These are phyloP conservation scores for Scrobipalpa atriplicella DNA, from an alignment of 2,888 invertebrate genomes.

Conservation along the genomic window DNA sequence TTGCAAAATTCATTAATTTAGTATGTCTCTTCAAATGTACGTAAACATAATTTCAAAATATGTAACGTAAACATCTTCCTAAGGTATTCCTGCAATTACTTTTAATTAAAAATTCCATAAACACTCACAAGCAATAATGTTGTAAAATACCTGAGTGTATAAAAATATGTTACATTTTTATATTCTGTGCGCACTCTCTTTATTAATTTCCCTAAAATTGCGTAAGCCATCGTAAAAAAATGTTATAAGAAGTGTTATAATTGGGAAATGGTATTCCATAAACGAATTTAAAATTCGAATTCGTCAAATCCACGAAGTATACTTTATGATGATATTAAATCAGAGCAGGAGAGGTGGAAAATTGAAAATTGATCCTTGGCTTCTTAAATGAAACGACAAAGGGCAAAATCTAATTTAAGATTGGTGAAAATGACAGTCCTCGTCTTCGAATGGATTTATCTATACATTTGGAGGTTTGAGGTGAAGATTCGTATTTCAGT, in stretches of 20 bases:
- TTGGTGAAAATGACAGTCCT: slow-evolving; percentile 28
- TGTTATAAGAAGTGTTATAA: slow-evolving; percentile 16
- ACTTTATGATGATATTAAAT: slow-evolving; percentile 22
- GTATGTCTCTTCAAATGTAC: no score
- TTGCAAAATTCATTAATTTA: no score
- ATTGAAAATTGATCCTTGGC: slow-evolving; percentile 43
- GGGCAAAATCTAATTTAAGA: slow-evolving; percentile 45
- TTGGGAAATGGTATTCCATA: slow-evolving; percentile 8
- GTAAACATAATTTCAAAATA: no score
- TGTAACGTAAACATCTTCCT: no score
- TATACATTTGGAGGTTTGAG: neutral
- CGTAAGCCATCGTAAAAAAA: neutral
- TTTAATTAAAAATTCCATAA: no score
- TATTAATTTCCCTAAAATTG: neutral
- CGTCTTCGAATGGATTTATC: neutral
- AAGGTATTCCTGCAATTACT: no score
- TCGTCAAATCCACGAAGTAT: slow-evolving; percentile 2
- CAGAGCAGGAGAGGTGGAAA: slow-evolving; percentile 30
- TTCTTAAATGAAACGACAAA: slow-evolving; percentile 39
- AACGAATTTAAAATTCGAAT: slow-evolving; percentile 21
- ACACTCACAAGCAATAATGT: no score
- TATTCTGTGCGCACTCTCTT: neutral
- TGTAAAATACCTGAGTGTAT: no score
- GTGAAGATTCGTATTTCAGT: neutral
- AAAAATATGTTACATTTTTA: neutral